These are phyloP conservation scores for Strigamia transsilvanica DNA, from an alignment of 2,888 invertebrate species.

Conservation along the genomic window DNA sequence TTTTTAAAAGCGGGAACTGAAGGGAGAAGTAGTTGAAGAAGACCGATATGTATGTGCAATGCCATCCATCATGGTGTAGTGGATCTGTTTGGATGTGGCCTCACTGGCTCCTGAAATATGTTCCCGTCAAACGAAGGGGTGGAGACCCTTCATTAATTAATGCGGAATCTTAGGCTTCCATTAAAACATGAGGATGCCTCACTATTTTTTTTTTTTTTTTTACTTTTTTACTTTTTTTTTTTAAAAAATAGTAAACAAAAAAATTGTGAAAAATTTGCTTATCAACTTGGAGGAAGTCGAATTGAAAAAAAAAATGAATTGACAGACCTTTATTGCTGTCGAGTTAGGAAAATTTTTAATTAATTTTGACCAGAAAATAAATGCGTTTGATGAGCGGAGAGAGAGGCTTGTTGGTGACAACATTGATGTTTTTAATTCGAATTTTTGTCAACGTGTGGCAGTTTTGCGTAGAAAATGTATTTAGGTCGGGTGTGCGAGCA, in stretches of 20 bases:
- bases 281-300: neutral
- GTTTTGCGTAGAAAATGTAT: no score
- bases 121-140: constrained; percentile 34
- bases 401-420: no score
- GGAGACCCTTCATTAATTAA: constrained; percentile 42
- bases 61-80: constrained; percentile 37
- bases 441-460: no score
- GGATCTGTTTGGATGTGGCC: constrained; percentile 37
- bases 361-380: no score
- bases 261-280: neutral
- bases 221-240: neutral
- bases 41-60: constrained; percentile 11
- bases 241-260: neutral
- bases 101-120: constrained; percentile 42
- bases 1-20: neutral
- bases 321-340: no score
- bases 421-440: no score
- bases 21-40: constrained; percentile 15
- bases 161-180: constrained; percentile 31
- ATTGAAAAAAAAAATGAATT: no score
- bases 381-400: no score
- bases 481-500: neutral
- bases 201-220: neutral
- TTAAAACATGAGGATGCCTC: constrained; percentile 23
- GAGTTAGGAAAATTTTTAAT: no score